Percentiles rank a stretch among this genome's conserved stretches.
Conservation (phyloP, 2,113 vertebrate species). For the Opisthocomus hoazin region DNA sequence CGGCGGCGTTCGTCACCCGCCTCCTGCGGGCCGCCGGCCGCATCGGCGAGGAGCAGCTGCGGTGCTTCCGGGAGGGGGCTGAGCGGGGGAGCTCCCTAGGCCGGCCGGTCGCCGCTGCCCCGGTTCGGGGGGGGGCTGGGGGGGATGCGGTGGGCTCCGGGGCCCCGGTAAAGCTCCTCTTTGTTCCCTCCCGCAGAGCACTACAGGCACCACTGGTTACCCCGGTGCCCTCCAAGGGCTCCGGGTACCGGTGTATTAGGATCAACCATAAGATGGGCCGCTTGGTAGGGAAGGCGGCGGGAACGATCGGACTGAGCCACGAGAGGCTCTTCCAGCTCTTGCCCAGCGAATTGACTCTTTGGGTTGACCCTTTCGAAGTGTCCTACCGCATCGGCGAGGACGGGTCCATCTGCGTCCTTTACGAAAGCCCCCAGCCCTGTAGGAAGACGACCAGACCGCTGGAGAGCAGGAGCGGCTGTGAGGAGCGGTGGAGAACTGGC, state of each 20-base stretch:
- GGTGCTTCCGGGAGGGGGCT: conserved; percentile 68
- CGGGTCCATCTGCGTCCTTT: conserved; percentile 78
- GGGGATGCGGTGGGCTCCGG: background rate
- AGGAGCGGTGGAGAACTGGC: conserved; percentile 65
- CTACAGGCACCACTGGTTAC: conserved; percentile 78
- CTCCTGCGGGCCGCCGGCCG: conserved; percentile 68
- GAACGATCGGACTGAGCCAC: conserved; percentile 69
- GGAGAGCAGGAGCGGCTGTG: conserved; percentile 65
- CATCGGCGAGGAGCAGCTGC: conserved; percentile 67
- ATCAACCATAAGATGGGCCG: conserved; percentile 82
- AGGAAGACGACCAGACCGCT: background rate
- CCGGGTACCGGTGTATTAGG: conserved; percentile 77
- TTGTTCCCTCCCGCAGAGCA: conserved; percentile 65
- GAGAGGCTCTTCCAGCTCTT: conserved; percentile 74
- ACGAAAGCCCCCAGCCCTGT: conserved; percentile 55
- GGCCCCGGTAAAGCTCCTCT: background rate
- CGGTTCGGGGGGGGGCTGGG: too few species aligned
- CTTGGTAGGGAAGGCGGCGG: conserved; percentile 73
- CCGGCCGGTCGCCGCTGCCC: background rate
- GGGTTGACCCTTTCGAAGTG: conserved; percentile 79
- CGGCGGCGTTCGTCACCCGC: conserved; percentile 71
- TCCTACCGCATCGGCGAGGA: conserved; percentile 79
- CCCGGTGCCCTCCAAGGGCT: conserved; percentile 72
- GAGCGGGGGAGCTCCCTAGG: background rate
- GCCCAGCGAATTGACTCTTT: conserved; percentile 77